Evolutionary conservation across 2,797 vertebrate species (phyloP).

Genomic region (Mormyrus hasselquistii): DNA sequence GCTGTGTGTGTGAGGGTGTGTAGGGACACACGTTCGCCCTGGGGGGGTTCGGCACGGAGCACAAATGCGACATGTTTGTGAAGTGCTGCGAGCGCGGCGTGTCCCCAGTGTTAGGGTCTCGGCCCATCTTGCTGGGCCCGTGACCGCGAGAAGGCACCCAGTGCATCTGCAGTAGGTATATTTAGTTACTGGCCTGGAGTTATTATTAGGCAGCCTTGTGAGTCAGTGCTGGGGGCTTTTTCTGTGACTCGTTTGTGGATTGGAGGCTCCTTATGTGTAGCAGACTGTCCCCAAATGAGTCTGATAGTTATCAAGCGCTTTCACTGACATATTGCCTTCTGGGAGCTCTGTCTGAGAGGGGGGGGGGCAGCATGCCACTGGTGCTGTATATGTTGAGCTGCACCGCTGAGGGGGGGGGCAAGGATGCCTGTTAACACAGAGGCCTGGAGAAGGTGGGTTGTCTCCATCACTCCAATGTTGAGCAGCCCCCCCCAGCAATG

Average conservation of each 20-base stretch:
- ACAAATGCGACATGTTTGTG: neutral
- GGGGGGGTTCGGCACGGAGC: neutral
- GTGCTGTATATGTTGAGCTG: neutral
- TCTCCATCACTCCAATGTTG: neutral
- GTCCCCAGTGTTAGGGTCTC: neutral
- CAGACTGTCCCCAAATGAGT: neutral
- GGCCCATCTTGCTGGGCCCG: neutral
- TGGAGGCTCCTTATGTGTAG: neutral
- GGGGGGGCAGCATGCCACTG: neutral
- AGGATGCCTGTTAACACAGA: neutral
- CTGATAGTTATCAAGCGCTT: too few relatives aligned
- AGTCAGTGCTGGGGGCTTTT: slow-evolving; percentile 3
- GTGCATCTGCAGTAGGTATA: neutral
- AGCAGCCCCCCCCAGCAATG: neutral
- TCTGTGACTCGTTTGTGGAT: neutral
- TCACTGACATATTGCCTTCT: too few relatives aligned
- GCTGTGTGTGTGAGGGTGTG: neutral
- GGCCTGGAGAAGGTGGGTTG: neutral
- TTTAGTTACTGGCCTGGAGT: neutral
- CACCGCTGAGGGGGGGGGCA: neutral
- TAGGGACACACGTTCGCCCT: neutral
- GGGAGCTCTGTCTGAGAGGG: too few relatives aligned
- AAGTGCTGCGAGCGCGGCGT: neutral
- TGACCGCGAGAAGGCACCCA: neutral
- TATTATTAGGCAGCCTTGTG: neutral